Evolutionary conservation across 1,140 invertebrate species (phyloP), one percentile per base, ranked within the genome.

Genomic region (Xylocopa sonorina): DNA sequence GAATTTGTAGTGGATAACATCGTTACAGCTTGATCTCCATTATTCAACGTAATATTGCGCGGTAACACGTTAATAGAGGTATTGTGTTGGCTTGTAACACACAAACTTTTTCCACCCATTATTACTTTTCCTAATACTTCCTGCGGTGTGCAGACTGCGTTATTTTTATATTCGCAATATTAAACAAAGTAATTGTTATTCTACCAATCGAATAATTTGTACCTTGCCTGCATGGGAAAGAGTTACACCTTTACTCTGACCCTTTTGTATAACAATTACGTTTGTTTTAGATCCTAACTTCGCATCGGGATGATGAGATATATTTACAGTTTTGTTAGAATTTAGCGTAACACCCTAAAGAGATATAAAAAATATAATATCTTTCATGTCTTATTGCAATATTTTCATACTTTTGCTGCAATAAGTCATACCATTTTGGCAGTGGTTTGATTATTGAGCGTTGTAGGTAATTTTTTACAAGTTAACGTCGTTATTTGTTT

Each of bases 121-220:
- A 93, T 91, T 27, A 93, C 86, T 87, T 92, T 92, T 1, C 89
- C 91, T 77, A 90, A 71, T 66, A 90, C 89, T 87, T 92, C 91
- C 92, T 93, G 51, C 71, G 88, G 74, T 50, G 46, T 57, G n/a
- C 43, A 43, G 48, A 48, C 21, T 60, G 48, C 10, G 66, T 51
- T 14, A 21, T n/a, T 41, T 48, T 63, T 48, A 53, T 9, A 74
- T 32, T 51, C 32, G 27, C 48, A 69, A n/a, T 53, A 38, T 43
- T 75, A 73, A 72, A 34, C 3, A 38, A 3, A 21, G 29, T 29
- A 69, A 57, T 58, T 50, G 27, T 73, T 74, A 46, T 50, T 53
- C n/a, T 43, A 29, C 10, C 3, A 4, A 62, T 62, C 24, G 29
- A 55, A 32, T 14, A 73, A 78, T 50, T 51, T 55, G 75, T 89